Conservation (phyloP, 2,888 invertebrate species). For the Patella ulyssiponensis region DNA sequence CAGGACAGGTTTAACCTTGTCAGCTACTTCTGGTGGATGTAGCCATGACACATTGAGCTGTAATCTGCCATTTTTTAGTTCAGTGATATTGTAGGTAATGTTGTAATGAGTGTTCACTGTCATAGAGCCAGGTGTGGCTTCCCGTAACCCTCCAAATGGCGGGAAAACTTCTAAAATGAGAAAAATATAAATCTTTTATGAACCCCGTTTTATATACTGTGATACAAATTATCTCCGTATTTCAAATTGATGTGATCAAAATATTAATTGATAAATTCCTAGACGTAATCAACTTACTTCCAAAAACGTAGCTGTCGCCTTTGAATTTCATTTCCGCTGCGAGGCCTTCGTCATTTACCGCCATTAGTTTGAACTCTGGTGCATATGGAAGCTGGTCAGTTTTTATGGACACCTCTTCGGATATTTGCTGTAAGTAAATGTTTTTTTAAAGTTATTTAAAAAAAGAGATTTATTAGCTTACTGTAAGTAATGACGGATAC, state of each 20-base stretch:
- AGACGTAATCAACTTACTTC: constrained; percentile 13
- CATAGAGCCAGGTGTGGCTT: not conserved
- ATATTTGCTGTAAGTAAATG: constrained; percentile 38
- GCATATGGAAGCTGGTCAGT: constrained; percentile 34
- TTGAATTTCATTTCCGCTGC: constrained; percentile 41
- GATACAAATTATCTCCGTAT: no score
- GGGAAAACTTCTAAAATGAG: no score
- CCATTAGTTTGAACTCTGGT: constrained; percentile 51
- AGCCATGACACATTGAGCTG: constrained; percentile 32
- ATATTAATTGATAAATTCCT: no score
- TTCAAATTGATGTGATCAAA: no score
- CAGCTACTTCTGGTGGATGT: constrained; percentile 23
- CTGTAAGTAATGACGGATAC: no score
- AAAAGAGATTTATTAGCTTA: no score
- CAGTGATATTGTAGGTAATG: constrained; percentile 29
- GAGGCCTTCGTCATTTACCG: constrained; percentile 45
- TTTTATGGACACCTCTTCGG: constrained; percentile 34
- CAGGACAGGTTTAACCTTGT: not conserved
- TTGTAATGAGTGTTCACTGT: constrained; percentile 26
- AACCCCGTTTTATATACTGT: no score
- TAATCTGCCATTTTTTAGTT: constrained; percentile 29
- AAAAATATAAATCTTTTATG: no score
- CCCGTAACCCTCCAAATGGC: not conserved
- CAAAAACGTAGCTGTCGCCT: constrained; percentile 14
- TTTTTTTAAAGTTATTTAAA: no score